A percentile compares a stretch with the other conserved stretches of the same genome.
Evolutionary conservation across 30 jellyfish, hydroid and myxozoan genomes (phyloP).

Genomic region (Aurelia sp.): DNA sequence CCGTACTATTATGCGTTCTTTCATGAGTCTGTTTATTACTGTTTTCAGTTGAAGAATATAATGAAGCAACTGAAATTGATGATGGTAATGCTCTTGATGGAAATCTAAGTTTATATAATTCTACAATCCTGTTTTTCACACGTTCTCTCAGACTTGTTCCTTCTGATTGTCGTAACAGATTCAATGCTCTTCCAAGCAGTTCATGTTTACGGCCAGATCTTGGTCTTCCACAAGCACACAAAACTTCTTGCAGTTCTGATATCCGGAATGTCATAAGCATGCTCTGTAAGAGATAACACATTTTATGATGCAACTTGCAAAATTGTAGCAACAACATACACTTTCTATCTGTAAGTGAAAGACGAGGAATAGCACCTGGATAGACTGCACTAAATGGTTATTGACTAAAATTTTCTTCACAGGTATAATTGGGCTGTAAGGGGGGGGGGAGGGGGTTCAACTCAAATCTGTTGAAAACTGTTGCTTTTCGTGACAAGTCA

Average conservation of each 20-base stretch:
- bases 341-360: too few relatives aligned
- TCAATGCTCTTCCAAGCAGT: conserved; percentile 86
- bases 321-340: too few relatives aligned
- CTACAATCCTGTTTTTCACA: conserved; percentile 80
- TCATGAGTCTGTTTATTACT: background rate
- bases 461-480: too few relatives aligned
- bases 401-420: too few relatives aligned
- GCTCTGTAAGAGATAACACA: conserved; percentile 44
- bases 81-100: conserved; percentile 51
- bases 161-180: conserved; percentile 71
- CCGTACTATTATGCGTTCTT: background rate
- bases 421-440: too few relatives aligned
- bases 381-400: too few relatives aligned
- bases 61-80: conserved; percentile 28
- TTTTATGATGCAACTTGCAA: background rate
- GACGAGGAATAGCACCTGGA: too few relatives aligned
- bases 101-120: conserved; percentile 75
- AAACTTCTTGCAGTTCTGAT: conserved; percentile 87
- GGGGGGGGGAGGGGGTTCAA: too few relatives aligned
- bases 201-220: conserved; percentile 96
- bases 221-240: conserved; percentile 90
- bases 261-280: conserved; percentile 92
- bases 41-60: conserved; percentile 39
- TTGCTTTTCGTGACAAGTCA: too few relatives aligned
- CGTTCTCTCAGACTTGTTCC: conserved; percentile 75